Conservation (phyloP, 2,113 vertebrate species). For the Gymnogyps californianus region DNA sequence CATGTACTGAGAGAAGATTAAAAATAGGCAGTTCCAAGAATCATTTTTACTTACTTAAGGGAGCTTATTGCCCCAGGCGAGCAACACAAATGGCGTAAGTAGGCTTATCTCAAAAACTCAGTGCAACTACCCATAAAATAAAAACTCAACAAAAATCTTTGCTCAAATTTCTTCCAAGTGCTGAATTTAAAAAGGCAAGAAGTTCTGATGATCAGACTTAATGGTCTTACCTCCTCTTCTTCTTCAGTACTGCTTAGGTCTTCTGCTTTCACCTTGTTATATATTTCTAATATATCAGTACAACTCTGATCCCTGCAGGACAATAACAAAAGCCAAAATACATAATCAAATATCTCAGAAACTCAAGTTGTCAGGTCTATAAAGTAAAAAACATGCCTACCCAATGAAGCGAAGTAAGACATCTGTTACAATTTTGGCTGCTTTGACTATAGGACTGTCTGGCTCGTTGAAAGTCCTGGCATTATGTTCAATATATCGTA, state of each 20-base stretch:
- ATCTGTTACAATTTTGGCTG: conserved; percentile 96
- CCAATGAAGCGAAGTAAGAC: conserved; percentile 92
- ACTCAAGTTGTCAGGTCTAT: background rate
- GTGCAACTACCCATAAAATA: background rate
- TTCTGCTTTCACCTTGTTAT: conserved; percentile 87
- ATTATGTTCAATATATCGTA: conserved; percentile 97
- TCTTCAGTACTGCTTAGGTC: conserved; percentile 85
- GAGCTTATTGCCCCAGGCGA: background rate
- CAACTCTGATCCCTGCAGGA: conserved; percentile 91
- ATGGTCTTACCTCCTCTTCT: conserved; percentile 75
- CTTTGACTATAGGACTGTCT: conserved; percentile 92
- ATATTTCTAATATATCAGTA: conserved; percentile 89
- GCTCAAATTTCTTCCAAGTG: background rate
- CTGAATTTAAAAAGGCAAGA: background rate
- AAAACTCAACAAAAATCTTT: background rate
- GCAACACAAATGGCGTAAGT: background rate
- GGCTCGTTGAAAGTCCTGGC: conserved; percentile 97
- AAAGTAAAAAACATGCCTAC: conserved; percentile 65
- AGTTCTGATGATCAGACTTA: background rate
- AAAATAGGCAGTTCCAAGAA: background rate
- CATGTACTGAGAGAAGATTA: background rate
- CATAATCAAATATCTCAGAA: background rate
- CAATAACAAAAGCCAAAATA: background rate
- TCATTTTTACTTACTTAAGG: background rate
- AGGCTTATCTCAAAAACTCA: background rate